These are phyloP conservation scores for Protonibea diacanthus DNA, from an alignment of 2,797 vertebrate species.

Conservation along the genomic window DNA sequence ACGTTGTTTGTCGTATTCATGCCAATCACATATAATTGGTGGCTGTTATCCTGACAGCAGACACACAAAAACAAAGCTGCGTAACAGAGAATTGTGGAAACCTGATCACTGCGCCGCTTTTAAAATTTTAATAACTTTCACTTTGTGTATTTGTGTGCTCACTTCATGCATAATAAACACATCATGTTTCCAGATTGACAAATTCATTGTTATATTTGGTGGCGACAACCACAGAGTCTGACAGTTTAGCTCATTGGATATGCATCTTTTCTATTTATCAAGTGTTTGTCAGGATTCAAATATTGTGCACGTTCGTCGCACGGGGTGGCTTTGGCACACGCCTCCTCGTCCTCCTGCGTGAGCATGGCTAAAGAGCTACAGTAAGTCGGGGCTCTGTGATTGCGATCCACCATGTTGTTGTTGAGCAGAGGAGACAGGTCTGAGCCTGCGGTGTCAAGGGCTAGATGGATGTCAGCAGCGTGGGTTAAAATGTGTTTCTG, in stretches of 20 bases:
- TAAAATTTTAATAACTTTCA: slow-evolving; percentile 2
- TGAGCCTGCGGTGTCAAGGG: slow-evolving; percentile 69
- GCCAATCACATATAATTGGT: not conserved
- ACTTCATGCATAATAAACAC: slow-evolving; percentile 10
- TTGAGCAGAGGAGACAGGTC: slow-evolving; percentile 76
- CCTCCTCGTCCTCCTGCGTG: not conserved
- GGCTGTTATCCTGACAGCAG: slow-evolving; percentile 13
- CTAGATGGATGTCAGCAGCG: slow-evolving; percentile 76
- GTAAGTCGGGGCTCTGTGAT: slow-evolving; percentile 42
- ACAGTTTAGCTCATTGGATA: not conserved
- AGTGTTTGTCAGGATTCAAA: not conserved
- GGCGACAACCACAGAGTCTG: not conserved
- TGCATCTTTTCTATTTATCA: not conserved
- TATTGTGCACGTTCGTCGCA: slow-evolving; percentile 1
- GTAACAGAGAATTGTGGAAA: not conserved
- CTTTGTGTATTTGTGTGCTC: not conserved
- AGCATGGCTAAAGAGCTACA: slow-evolving; percentile 37
- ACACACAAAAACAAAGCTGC: not conserved
- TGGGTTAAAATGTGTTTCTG: slow-evolving; percentile 78
- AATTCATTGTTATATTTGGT: not conserved
- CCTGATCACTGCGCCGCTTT: not conserved
- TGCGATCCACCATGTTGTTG: slow-evolving; percentile 70
- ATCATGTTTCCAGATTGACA: not conserved
- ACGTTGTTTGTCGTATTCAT: slow-evolving; percentile 5
- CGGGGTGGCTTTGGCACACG: not conserved